phyloP scores from a whole-genome alignment of 2,888 invertebrate genomes.

The Dicyrtoma fusca region DNA sequence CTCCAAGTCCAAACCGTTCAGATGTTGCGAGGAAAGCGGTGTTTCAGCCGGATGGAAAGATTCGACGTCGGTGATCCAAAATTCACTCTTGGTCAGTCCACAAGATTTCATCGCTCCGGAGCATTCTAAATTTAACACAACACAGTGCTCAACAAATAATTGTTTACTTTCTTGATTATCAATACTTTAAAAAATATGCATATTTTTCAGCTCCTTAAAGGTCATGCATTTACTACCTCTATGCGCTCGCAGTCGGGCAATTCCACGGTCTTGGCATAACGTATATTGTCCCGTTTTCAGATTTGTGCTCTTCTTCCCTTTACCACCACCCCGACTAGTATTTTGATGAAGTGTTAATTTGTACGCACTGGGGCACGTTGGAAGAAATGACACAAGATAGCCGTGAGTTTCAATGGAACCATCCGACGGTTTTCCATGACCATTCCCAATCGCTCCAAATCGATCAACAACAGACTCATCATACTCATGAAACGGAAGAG shows the following conservation, averaged over 20 bases:
- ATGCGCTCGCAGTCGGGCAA: not conserved
- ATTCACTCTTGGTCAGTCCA: not conserved
- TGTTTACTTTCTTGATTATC: too few species aligned
- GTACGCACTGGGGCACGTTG: slow-evolving; percentile 16
- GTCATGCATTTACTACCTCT: too few species aligned
- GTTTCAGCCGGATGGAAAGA: not conserved
- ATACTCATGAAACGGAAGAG: too few species aligned
- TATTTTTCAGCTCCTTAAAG: too few species aligned
- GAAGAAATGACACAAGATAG: slow-evolving; percentile 11
- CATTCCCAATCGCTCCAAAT: too few species aligned
- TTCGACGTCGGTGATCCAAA: slow-evolving; percentile 15
- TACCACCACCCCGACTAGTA: not conserved
- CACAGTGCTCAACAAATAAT: too few species aligned
- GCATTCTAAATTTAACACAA: too few species aligned
- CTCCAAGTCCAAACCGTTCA: not conserved
- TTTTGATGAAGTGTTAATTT: slow-evolving; percentile 3
- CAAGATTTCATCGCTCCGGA: not conserved
- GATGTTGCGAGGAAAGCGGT: too few species aligned
- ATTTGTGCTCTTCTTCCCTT: not conserved
- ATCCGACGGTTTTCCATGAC: too few species aligned
- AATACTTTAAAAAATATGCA: too few species aligned
- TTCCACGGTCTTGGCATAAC: slow-evolving; percentile 5
- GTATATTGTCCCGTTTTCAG: not conserved
- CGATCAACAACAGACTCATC: too few species aligned
- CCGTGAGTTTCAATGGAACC: slow-evolving; percentile 11